A percentile compares a stretch with the other conserved stretches of the same genome.
phyloP scores from a whole-genome alignment of 1,140 invertebrate genomes.

The Caenorhabditis tropicalis region DNA sequence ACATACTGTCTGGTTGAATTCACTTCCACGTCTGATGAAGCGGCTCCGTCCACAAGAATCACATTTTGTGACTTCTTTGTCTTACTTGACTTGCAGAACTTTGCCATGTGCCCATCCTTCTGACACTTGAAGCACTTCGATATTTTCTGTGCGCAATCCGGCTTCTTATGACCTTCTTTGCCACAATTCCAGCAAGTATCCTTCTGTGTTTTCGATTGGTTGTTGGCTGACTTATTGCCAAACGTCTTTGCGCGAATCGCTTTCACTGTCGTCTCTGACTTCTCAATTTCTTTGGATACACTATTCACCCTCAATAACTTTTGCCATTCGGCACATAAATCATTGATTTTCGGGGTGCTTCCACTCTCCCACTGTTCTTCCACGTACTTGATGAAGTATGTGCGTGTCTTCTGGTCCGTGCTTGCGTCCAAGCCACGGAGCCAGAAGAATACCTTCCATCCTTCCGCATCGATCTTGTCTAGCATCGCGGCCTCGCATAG shows the following conservation, averaged over 20 bases:
- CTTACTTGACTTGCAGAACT: background rate
- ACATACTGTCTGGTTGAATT: background rate
- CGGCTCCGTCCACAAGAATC: background rate
- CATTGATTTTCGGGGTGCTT: too few species aligned
- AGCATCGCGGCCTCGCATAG: background rate
- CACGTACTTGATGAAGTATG: background rate
- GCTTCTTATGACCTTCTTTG: background rate
- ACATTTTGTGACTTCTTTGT: background rate
- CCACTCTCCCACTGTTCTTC: background rate
- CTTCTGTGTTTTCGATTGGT: background rate
- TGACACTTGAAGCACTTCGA: background rate
- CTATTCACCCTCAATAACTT: background rate
- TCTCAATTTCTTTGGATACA: background rate
- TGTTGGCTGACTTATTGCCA: background rate
- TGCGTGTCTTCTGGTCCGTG: background rate
- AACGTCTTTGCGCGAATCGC: background rate
- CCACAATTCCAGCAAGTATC: background rate
- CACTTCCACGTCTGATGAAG: background rate
- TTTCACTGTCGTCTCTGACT: background rate
- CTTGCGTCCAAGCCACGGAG: background rate
- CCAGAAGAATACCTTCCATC: conserved; percentile 12
- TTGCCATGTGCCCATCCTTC: background rate
- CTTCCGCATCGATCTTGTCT: background rate
- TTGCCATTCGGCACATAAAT: background rate
- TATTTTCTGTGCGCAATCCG: background rate